A percentile compares a stretch with the other conserved stretches of the same genome.
Conservation (phyloP, 1,140 invertebrate species). For the Drosophila tristis region DNA sequence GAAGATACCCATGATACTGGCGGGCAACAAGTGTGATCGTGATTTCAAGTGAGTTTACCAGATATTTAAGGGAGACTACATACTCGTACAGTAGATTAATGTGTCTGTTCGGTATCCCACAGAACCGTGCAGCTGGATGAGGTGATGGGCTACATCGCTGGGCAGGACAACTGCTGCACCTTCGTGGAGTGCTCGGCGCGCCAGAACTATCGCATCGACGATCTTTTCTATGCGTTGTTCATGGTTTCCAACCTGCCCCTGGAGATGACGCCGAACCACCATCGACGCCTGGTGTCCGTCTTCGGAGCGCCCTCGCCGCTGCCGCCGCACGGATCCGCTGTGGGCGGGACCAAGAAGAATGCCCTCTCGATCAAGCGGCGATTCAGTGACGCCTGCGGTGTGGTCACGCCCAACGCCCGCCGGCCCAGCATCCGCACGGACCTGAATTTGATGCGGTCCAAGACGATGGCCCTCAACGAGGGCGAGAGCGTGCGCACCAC, state of each 20-base stretch:
- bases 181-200: conserved; percentile 93
- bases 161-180: conserved; percentile 89
- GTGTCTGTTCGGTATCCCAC: not conserved
- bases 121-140: conserved; percentile 90
- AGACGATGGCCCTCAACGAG: conserved; percentile 89
- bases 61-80: not conserved
- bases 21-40: conserved; percentile 92
- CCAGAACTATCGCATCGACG: conserved; percentile 91
- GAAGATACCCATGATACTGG: conserved; percentile 92
- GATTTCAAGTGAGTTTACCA: conserved; percentile 87
- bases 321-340: conserved; percentile 87
- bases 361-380: conserved; percentile 91
- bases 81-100: too few relatives aligned
- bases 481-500: conserved; percentile 85
- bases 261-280: conserved; percentile 95
- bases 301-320: conserved; percentile 90
- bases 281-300: conserved; percentile 89
- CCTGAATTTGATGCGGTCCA: conserved; percentile 92
- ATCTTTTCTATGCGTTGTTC: conserved; percentile 92
- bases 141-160: conserved; percentile 88
- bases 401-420: conserved; percentile 92
- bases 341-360: conserved; percentile 89
- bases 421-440: conserved; percentile 93
- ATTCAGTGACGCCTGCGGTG: conserved; percentile 92
- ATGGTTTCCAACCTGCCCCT: conserved; percentile 91